Evolutionary conservation across 2,113 vertebrate species (phyloP).

Genomic region (Alligator mississippiensis): DNA sequence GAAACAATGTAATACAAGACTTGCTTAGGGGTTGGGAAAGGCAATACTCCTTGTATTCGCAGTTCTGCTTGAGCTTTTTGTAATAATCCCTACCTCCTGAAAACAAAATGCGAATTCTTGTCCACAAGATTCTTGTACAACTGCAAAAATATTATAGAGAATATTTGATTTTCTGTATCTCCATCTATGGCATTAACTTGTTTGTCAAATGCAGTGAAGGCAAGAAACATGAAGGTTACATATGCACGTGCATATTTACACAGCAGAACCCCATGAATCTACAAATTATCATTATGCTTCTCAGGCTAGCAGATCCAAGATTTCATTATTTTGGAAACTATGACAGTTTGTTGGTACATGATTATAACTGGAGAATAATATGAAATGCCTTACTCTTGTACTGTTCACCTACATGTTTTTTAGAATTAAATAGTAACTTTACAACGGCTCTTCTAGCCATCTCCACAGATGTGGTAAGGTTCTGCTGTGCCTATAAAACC

Average conservation of each 20-base stretch:
- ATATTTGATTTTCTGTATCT: constrained; percentile 59
- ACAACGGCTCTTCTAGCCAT: constrained; percentile 60
- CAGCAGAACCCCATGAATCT: constrained; percentile 69
- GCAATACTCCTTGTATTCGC: constrained; percentile 50
- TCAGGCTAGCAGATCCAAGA: constrained; percentile 50
- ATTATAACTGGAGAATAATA: constrained; percentile 66
- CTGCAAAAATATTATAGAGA: neutral
- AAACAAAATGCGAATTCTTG: neutral
- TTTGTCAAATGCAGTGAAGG: constrained; percentile 59
- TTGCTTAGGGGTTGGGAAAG: constrained; percentile 16
- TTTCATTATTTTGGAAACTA: constrained; percentile 59
- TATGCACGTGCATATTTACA: constrained; percentile 61
- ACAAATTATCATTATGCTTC: constrained; percentile 36
- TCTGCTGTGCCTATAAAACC: constrained; percentile 50
- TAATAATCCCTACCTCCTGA: neutral
- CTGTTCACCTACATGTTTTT: constrained; percentile 8
- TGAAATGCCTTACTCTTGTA: constrained; percentile 70
- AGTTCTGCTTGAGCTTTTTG: constrained; percentile 52
- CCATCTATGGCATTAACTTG: constrained; percentile 54
- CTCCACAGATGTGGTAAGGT: constrained; percentile 65
- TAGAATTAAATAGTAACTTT: neutral
- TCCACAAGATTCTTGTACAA: constrained; percentile 2
- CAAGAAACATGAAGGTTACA: constrained; percentile 58
- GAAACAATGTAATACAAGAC: constrained; percentile 6
- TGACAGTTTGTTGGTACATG: constrained; percentile 61